Evolutionary conservation across 1,140 invertebrate species (phyloP).

Genomic region (Nasonia vitripennis): DNA sequence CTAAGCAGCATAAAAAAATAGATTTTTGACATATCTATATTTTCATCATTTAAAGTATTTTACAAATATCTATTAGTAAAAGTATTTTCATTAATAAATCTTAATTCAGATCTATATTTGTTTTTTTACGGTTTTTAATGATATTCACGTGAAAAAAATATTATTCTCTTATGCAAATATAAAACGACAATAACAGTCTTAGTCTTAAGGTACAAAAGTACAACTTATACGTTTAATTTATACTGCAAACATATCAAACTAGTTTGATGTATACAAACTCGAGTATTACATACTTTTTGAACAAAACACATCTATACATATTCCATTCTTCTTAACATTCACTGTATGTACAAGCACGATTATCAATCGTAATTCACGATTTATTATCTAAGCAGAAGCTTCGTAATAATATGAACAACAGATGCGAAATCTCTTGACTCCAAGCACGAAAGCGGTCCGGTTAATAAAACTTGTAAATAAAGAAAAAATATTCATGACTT

Average conservation of each 20-base stretch:
- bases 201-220: conserved; percentile 2
- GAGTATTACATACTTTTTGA: conserved; percentile 32
- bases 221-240: conserved; percentile 26
- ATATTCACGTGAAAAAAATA: background rate
- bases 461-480: conserved; percentile 47
- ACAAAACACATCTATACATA: conserved; percentile 10
- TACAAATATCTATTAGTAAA: background rate
- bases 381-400: conserved; percentile 23
- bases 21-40: background rate
- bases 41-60: conserved; percentile 2
- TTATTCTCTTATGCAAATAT: conserved; percentile 9
- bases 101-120: background rate
- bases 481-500: conserved; percentile 43
- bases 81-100: conserved; percentile 4
- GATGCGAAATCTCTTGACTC: conserved; percentile 26
- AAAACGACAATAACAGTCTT: conserved; percentile 13
- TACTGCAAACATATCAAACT: conserved; percentile 37
- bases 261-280: conserved; percentile 14
- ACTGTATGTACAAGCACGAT: background rate
- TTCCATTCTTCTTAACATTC: conserved; percentile 27
- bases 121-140: too few species aligned
- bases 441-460: background rate
- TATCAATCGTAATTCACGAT: background rate
- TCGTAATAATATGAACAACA: background rate
- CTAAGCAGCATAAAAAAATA: background rate